Base-by-base conservation (phyloP, 1,140 invertebrate genomes). In the Brachionus koreanus region DNA sequence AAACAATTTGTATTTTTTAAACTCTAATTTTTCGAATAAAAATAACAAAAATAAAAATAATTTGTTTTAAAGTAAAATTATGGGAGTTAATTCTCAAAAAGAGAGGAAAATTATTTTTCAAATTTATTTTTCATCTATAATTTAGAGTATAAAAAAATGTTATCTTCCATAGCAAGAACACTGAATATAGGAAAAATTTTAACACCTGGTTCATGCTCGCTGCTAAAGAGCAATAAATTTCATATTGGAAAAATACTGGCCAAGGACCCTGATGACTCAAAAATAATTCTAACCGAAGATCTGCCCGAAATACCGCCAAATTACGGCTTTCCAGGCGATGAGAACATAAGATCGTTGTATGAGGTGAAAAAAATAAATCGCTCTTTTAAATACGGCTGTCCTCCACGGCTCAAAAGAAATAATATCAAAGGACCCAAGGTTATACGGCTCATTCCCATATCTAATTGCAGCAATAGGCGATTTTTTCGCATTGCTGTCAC, bases 341-440 rank as follows among this genome's bases (percentile, higher is more conserved):
- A 79, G 25, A 61, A 79, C 25, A 63, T 79, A 10, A 39, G 39
- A 16, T 61, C 49, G 19, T 61, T 79, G 13, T 79, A 61, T 16
- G 76, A 79, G 23, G 12, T 79, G 52, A 79, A 79, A 79, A 79
- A 79, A 79, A 79, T 79, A 37, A 79, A 65, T 16, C 33, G 35
- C 23, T 79, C 76, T 61, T 79, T 79, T 37, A 33, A 79, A 63
- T 79, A 79, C 12, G 76, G 76, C n/a, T 61, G 23, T n/a, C 76
- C 76, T 13, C 76, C 76, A 0, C 43, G 23, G 5, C 35, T 79
- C 1, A 42, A 16, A 23, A 33, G 76, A 19, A 13, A 37, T 23
- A 10, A 6, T 5, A 79, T 79, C 1, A 57, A 61, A 79, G 76
- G 76, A 2, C 35, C 49, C 29, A 12, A n/a, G 16, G 76, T 79